These are phyloP conservation scores for Ceramica pisi DNA, from an alignment of 2,888 invertebrate genomes.

Conservation along the genomic window DNA sequence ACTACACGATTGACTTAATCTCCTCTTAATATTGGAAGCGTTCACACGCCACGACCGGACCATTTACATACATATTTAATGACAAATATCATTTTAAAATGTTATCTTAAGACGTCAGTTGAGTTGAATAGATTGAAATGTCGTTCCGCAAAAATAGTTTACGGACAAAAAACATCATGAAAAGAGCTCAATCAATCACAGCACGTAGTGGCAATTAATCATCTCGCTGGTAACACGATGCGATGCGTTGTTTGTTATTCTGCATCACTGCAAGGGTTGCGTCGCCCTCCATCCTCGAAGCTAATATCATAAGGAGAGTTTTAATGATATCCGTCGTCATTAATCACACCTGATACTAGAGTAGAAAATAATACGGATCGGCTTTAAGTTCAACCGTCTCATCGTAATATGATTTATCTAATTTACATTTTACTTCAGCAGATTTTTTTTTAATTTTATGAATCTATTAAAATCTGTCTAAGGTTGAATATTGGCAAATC, in stretches of 20 bases:
- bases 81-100: constrained; percentile 87
- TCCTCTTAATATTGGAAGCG: constrained; percentile 62
- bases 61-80: constrained; percentile 78
- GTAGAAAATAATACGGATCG: constrained; percentile 39
- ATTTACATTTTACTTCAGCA: constrained; percentile 1
- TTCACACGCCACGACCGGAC: constrained; percentile 79
- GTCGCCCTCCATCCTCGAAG: constrained; percentile 56
- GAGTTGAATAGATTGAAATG: constrained; percentile 76
- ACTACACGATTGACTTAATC: constrained; percentile 71
- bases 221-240: constrained; percentile 75
- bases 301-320: constrained; percentile 60
- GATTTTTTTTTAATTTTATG: background rate
- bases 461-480: background rate
- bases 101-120: constrained; percentile 74
- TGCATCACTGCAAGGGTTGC: constrained; percentile 76
- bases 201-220: constrained; percentile 84
- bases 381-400: constrained; percentile 26
- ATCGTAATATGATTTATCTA: constrained; percentile 5
- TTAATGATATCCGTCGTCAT: constrained; percentile 68
- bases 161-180: constrained; percentile 68
- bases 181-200: constrained; percentile 85
- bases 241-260: constrained; percentile 73
- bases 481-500: background rate
- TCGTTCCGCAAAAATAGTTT: constrained; percentile 69
- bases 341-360: constrained; percentile 67